phyloP scores from a whole-genome alignment of 2,113 vertebrate genomes.

The Hypanus sabinus region DNA sequence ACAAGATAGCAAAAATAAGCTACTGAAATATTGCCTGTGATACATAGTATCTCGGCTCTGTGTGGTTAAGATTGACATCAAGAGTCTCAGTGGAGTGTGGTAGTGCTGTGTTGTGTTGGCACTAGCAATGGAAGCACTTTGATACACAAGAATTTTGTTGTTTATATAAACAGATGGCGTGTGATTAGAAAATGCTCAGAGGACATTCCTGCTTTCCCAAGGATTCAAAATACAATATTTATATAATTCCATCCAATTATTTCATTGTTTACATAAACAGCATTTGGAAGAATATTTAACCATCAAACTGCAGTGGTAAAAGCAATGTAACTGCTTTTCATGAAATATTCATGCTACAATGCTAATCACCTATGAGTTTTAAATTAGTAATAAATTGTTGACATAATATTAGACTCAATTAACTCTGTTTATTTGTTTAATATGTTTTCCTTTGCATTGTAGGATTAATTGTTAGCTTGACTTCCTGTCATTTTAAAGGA shows the following conservation, averaged over 20 bases:
- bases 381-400: not conserved
- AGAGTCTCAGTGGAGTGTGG: not conserved
- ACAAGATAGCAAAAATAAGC: not conserved
- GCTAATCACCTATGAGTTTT: not conserved
- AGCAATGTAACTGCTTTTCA: not conserved
- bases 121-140: not conserved
- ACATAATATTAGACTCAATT: not conserved
- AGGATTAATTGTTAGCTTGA: not conserved
- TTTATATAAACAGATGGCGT: not conserved
- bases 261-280: not conserved
- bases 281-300: not conserved
- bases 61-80: not conserved
- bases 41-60: not conserved
- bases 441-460: not conserved
- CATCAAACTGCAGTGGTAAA: not conserved
- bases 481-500: not conserved
- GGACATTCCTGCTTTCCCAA: not conserved
- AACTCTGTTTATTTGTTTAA: not conserved
- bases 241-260: not conserved
- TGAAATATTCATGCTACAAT: not conserved
- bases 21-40: not conserved
- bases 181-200: not conserved
- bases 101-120: not conserved
- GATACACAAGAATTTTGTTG: not conserved
- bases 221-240: not conserved